phyloP scores from a whole-genome alignment of 2,797 vertebrate genomes.

The Sciurus carolinensis region DNA sequence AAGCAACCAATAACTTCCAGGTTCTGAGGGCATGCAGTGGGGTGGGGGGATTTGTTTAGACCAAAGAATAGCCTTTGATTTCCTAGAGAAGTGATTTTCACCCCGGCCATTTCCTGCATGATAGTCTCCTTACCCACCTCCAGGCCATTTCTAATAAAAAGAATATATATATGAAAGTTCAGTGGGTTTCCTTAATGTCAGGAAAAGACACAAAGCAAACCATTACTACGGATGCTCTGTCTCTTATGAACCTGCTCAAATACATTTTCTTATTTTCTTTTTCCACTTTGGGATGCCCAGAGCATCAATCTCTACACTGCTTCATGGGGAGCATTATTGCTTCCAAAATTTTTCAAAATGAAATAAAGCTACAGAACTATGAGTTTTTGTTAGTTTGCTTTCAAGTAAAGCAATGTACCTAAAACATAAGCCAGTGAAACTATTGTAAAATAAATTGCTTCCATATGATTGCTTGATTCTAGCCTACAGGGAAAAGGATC shows the following conservation, averaged over 20 bases:
- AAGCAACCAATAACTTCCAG: neutral
- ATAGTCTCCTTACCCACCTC: neutral
- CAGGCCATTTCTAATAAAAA: neutral
- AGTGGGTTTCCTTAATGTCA: slow-evolving; percentile 37
- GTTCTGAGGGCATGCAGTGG: neutral
- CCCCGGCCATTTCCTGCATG: neutral
- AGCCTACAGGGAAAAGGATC: neutral
- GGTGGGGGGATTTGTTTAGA: neutral
- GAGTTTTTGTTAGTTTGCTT: slow-evolving; percentile 34
- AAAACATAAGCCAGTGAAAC: slow-evolving; percentile 38
- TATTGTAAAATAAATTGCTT: slow-evolving; percentile 24
- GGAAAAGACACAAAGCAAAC: slow-evolving; percentile 14
- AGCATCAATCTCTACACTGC: neutral
- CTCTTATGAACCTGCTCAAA: neutral
- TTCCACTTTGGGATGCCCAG: slow-evolving; percentile 10
- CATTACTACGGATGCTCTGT: neutral
- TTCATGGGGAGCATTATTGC: neutral
- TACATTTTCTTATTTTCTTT: slow-evolving; percentile 28
- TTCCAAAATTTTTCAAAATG: slow-evolving; percentile 30
- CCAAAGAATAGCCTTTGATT: neutral
- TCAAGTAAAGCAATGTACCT: slow-evolving; percentile 34
- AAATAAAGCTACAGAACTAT: slow-evolving; percentile 7
- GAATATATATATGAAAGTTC: neutral
- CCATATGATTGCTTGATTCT: neutral
- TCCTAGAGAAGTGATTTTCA: neutral